Percentiles rank a stretch among this genome's conserved stretches.
Conservation (phyloP, 2,797 vertebrate species). For the Rhynchonycteris naso region DNA sequence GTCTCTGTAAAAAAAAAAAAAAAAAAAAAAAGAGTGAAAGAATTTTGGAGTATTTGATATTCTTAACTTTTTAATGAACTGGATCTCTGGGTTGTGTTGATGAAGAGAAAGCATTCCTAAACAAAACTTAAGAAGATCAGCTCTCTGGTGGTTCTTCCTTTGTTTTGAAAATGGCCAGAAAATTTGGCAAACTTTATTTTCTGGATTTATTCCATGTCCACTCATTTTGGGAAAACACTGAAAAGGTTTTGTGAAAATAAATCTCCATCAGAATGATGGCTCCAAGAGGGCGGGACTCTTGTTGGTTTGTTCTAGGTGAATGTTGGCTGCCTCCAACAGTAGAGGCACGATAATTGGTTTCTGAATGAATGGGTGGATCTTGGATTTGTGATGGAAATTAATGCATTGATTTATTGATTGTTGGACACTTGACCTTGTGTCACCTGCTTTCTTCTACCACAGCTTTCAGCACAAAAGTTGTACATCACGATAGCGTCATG, state of each 20-base stretch:
- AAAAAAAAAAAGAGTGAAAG: neutral
- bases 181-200: conserved; percentile 14
- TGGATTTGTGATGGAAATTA: neutral
- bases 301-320: neutral
- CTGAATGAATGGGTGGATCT: neutral
- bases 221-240: neutral
- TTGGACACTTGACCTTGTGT: neutral
- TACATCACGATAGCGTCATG: neutral
- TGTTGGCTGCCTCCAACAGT: neutral
- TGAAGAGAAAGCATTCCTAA: neutral
- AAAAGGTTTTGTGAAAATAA: conserved; percentile 4
- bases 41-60: conserved; percentile 27
- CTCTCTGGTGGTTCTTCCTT: neutral
- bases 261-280: neutral
- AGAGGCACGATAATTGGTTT: neutral
- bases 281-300: neutral
- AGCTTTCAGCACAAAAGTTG: neutral
- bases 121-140: neutral
- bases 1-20: no score
- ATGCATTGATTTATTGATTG: neutral
- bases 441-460: neutral
- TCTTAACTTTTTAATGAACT: neutral
- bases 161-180: neutral
- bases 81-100: neutral
- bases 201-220: neutral